These are phyloP conservation scores for Diloba caeruleocephala DNA, from an alignment of 2,888 invertebrate species.

Conservation along the genomic window DNA sequence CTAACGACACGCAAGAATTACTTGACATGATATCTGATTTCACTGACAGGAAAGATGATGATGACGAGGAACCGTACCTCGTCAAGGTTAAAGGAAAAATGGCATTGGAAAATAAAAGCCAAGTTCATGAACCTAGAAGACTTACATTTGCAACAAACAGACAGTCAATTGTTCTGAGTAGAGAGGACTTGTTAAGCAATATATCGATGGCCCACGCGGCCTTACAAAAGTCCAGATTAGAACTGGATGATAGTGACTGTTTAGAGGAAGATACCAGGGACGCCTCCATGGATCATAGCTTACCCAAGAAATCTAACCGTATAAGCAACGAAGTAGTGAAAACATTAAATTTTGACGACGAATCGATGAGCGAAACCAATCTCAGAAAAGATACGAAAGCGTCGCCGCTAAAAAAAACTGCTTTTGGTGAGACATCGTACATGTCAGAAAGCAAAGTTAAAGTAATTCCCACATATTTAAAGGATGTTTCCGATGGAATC, in stretches of 20 bases:
- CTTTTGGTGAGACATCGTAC: conserved; percentile 68
- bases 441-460: conserved; percentile 66
- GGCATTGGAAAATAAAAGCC: conserved; percentile 49
- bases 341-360: conserved; percentile 78
- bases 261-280: conserved; percentile 57
- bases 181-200: conserved; percentile 72
- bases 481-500: conserved; percentile 71
- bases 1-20: conserved; percentile 74
- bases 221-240: conserved; percentile 66
- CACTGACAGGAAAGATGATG: conserved; percentile 62
- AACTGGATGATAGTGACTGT: conserved; percentile 61
- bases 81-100: conserved; percentile 26
- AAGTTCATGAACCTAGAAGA: conserved; percentile 48
- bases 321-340: conserved; percentile 76
- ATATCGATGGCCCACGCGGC: conserved; percentile 76
- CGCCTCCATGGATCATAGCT: conserved; percentile 25
- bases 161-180: conserved; percentile 66
- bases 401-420: conserved; percentile 72
- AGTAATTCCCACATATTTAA: conserved; percentile 76
- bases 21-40: conserved; percentile 74
- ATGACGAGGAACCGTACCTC: conserved; percentile 19
- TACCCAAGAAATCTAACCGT: conserved; percentile 51
- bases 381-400: conserved; percentile 47
- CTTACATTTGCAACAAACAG: conserved; percentile 63
- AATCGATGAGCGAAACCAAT: conserved; percentile 62